Percentiles rank a stretch among this genome's conserved stretches.
phyloP scores from a whole-genome alignment of 2,113 vertebrate genomes.

The Toxotes chatareus region DNA sequence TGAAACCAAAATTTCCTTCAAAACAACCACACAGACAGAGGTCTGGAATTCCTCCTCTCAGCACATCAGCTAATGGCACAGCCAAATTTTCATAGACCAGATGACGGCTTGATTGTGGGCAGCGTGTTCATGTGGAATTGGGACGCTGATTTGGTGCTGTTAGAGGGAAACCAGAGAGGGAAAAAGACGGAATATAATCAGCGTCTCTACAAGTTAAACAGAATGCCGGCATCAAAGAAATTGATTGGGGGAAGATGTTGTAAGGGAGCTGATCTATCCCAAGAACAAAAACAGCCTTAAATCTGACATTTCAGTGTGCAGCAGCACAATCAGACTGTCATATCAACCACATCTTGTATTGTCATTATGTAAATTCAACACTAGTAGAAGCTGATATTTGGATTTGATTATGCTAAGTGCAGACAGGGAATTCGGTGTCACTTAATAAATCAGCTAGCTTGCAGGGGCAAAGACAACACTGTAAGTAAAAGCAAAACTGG shows the following conservation, averaged over 20 bases:
- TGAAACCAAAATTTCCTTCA: slow-evolving; percentile 67
- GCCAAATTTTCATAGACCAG: slow-evolving; percentile 76
- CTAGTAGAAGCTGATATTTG: slow-evolving; percentile 20
- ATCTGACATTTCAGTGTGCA: slow-evolving; percentile 53
- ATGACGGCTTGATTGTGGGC: slow-evolving; percentile 81
- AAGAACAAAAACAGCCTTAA: slow-evolving; percentile 56
- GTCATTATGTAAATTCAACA: slow-evolving; percentile 34
- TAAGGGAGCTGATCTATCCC: slow-evolving; percentile 73
- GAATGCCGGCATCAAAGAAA: slow-evolving; percentile 52
- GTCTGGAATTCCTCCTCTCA: slow-evolving; percentile 61
- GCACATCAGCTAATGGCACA: slow-evolving; percentile 73
- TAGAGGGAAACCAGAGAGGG: slow-evolving; percentile 56
- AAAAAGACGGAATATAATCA: slow-evolving; percentile 70
- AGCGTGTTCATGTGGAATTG: slow-evolving; percentile 55
- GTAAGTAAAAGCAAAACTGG: neutral
- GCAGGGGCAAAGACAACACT: slow-evolving; percentile 10
- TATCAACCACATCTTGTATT: slow-evolving; percentile 44
- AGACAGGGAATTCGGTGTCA: neutral
- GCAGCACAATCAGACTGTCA: slow-evolving; percentile 64
- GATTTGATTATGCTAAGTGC: slow-evolving; percentile 37
- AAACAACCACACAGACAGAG: slow-evolving; percentile 65
- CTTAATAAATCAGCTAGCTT: neutral
- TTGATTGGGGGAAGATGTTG: slow-evolving; percentile 69
- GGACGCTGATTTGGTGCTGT: slow-evolving; percentile 73
- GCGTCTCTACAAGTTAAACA: slow-evolving; percentile 69